Percentiles rank a stretch among this genome's conserved stretches.
Evolutionary conservation across 1,140 invertebrate species (phyloP).

Genomic region (Frieseomelitta varia): DNA sequence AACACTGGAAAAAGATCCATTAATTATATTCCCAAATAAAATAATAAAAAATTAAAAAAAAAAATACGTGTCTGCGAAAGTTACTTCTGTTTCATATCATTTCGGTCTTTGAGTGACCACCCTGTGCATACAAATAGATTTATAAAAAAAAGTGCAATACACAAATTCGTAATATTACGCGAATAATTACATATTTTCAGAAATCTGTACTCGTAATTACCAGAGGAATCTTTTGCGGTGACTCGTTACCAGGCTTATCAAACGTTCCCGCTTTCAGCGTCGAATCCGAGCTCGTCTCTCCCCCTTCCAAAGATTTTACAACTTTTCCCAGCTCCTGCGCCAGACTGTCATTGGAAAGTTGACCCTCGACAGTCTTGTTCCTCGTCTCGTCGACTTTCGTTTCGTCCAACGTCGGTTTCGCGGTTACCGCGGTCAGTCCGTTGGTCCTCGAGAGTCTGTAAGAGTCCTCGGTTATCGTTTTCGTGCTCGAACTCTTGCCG

Average conservation of each 20-base stretch:
- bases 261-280: not conserved
- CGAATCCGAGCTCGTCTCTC: not conserved
- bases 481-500: constrained; percentile 59
- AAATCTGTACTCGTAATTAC: too few species aligned
- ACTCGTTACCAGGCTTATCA: not conserved
- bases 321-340: not conserved
- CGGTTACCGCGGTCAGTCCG: constrained; percentile 31
- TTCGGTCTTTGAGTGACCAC: too few species aligned
- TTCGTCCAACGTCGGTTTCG: constrained; percentile 41
- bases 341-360: not conserved
- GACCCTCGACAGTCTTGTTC: not conserved
- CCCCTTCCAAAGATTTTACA: not conserved
- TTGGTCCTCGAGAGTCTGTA: constrained; percentile 46
- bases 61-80: too few species aligned
- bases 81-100: too few species aligned
- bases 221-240: constrained; percentile 5
- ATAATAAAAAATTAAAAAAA: too few species aligned
- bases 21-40: too few species aligned
- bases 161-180: too few species aligned
- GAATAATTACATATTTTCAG: too few species aligned
- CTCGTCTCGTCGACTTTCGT: constrained; percentile 31
- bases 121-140: too few species aligned
- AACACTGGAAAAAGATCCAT: too few species aligned
- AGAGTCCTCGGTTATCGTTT: constrained; percentile 31
- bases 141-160: too few species aligned